Conservation (phyloP, 2,888 invertebrate genomes). For the Plutella xylostella region DNA sequence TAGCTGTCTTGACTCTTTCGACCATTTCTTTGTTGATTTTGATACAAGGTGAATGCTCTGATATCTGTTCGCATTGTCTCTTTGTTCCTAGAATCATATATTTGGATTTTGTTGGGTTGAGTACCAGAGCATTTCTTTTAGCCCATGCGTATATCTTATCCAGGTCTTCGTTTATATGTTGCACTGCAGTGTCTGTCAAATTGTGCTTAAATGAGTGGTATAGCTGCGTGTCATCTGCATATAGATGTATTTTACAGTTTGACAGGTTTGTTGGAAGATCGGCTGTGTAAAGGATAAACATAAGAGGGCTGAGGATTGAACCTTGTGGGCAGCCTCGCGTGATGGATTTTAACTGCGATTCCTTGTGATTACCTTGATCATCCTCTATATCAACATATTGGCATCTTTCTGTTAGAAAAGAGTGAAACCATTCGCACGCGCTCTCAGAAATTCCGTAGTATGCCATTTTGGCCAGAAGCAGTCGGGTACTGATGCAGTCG, state of each 20-base stretch:
- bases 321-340: conserved; percentile 9
- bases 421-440: too few species aligned
- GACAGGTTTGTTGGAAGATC: conserved; percentile 7
- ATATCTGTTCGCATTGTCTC: neutral
- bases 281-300: conserved; percentile 13
- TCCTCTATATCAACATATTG: too few species aligned
- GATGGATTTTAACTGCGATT: conserved; percentile 1
- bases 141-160: conserved; percentile 6
- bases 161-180: conserved; percentile 6
- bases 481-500: too few species aligned
- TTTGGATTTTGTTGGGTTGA: conserved; percentile 10
- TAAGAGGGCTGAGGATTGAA: conserved; percentile 11
- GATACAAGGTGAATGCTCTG: neutral
- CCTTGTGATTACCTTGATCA: too few species aligned
- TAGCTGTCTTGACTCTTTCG: conserved; percentile 7
- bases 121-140: conserved; percentile 2
- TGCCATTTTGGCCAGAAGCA: too few species aligned
- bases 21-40: neutral
- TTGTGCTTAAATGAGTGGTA: conserved; percentile 4
- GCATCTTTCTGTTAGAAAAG: too few species aligned
- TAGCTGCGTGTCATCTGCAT: conserved; percentile 13
- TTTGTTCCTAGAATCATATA: conserved; percentile 8
- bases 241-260: conserved; percentile 11
- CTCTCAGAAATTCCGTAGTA: too few species aligned
- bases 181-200: neutral